Conservation (phyloP, 2,797 vertebrate genomes). For the Enteromius fasciolatus region DNA sequence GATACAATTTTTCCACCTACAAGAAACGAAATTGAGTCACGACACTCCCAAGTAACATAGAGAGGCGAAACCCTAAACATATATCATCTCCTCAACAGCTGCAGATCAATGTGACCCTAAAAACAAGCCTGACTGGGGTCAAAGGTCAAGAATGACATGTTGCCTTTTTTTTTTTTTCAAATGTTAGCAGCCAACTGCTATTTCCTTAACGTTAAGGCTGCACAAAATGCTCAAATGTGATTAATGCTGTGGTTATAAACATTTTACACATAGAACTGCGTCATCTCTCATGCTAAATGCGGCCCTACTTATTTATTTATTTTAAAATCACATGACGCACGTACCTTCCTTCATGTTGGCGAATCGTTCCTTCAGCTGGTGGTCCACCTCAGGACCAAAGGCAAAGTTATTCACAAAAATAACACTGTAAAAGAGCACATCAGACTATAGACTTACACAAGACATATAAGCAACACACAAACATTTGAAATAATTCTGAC, state of each 20-base stretch:
- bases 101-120: not conserved
- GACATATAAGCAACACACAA: not conserved
- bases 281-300: not conserved
- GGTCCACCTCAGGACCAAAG: slow-evolving; percentile 99
- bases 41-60: not conserved
- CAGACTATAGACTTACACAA: slow-evolving; percentile 26
- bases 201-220: not conserved
- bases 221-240: not conserved
- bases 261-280: not conserved
- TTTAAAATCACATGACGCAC: slow-evolving; percentile 36
- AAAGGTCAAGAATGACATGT: slow-evolving; percentile 43
- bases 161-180: slow-evolving; percentile 24
- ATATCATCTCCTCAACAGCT: slow-evolving; percentile 3
- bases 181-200: not conserved
- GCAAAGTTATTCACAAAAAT: slow-evolving; percentile 99
- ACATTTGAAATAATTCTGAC: not conserved
- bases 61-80: not conserved
- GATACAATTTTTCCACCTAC: slow-evolving; percentile 98
- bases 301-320: not conserved
- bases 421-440: slow-evolving; percentile 87
- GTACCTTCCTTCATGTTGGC: slow-evolving; percentile 99
- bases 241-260: not conserved
- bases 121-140: slow-evolving; percentile 27
- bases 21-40: slow-evolving; percentile 39
- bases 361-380: slow-evolving; percentile 99